Percentiles rank a stretch among this genome's conserved stretches.
Evolutionary conservation across 1,140 invertebrate species (phyloP).

Genomic region (Rhopalosiphum maidis): DNA sequence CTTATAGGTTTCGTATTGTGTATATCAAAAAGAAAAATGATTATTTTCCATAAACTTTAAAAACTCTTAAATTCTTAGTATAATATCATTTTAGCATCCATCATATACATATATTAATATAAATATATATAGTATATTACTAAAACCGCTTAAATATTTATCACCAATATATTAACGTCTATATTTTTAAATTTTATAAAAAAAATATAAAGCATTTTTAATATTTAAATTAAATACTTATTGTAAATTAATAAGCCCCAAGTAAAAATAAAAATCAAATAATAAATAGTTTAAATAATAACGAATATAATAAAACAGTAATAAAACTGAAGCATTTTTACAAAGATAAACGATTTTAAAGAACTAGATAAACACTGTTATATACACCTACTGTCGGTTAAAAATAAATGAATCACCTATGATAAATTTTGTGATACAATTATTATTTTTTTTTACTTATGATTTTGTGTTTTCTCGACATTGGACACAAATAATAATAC

Average conservation of each 20-base stretch:
- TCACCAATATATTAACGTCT: background rate
- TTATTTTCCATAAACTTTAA: background rate
- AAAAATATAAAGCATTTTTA: background rate
- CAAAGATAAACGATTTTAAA: background rate
- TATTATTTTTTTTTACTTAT: background rate
- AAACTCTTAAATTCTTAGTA: background rate
- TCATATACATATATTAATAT: background rate
- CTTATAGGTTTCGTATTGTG: background rate
- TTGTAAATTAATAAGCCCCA: background rate
- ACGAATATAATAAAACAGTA: background rate
- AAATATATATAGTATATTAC: no score
- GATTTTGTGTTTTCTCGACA: background rate
- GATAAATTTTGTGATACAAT: background rate
- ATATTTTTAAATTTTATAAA: background rate
- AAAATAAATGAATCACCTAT: background rate
- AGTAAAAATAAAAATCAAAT: background rate
- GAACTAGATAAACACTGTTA: background rate
- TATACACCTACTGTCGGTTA: background rate
- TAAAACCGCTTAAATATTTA: background rate
- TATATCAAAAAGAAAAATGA: background rate
- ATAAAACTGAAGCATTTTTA: background rate
- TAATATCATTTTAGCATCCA: background rate
- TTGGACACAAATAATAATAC: constrained; percentile 19
- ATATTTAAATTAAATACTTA: background rate
- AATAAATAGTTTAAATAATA: background rate